A percentile compares a stretch with the other conserved stretches of the same genome.
Conservation (phyloP, 2,888 invertebrate species). For the Idaea dimidiata region DNA sequence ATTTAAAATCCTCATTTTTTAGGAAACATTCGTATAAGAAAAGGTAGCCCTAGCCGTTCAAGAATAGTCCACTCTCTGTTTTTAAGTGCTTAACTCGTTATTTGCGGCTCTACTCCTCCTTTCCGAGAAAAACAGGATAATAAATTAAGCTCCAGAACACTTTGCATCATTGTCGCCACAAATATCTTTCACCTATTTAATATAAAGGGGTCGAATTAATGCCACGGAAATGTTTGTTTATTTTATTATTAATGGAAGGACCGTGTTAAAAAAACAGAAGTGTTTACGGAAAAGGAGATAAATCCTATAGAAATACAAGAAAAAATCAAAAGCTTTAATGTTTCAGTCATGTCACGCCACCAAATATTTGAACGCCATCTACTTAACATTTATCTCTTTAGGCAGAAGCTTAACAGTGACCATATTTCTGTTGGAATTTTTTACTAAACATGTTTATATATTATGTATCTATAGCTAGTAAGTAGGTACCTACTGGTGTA, state of each 20-base stretch:
- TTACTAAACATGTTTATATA: neutral
- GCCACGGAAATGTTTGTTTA: neutral
- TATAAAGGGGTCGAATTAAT: slow-evolving; percentile 12
- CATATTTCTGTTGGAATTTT: neutral
- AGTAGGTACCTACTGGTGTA: too few relatives aligned
- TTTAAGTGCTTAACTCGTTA: slow-evolving; percentile 35
- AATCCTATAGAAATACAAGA: neutral
- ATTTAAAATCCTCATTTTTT: slow-evolving; percentile 7
- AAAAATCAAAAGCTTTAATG: slow-evolving; percentile 1
- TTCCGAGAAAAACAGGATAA: slow-evolving; percentile 34
- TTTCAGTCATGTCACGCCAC: neutral
- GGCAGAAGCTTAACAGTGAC: neutral
- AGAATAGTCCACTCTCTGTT: slow-evolving; percentile 19
- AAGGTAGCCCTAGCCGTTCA: neutral
- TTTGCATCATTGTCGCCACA: slow-evolving; percentile 32
- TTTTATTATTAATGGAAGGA: slow-evolving; percentile 1
- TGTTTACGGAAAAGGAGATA: neutral
- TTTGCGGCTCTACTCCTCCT: slow-evolving; percentile 26
- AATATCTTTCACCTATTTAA: slow-evolving; percentile 16
- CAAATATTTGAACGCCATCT: neutral
- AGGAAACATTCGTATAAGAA: slow-evolving; percentile 8
- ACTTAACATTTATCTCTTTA: neutral
- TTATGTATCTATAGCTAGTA: neutral
- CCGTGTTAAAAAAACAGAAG: neutral
- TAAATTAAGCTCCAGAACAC: slow-evolving; percentile 31